Base-by-base conservation (phyloP, 2,797 vertebrate species). In the Hippoglossus hippoglossus region DNA sequence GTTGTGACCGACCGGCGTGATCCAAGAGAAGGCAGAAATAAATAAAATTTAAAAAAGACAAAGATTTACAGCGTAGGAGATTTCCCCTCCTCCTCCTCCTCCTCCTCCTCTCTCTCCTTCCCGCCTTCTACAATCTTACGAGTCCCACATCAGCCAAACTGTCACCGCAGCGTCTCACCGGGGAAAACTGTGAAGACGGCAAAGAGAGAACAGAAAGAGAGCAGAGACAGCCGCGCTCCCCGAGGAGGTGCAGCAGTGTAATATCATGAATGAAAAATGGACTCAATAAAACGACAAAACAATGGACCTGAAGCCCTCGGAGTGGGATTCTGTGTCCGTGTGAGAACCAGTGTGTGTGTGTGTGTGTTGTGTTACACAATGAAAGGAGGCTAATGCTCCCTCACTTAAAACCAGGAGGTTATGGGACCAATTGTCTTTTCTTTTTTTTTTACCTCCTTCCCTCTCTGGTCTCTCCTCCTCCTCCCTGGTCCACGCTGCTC, bases 401-500 rank as follows among this genome's bases (percentile, higher is more conserved):
- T 68, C 84, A 71, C 77, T 86, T 90, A 77, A 85, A 85, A 34
- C 44, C 71, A 88, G 77, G 78, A 88, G 91, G 85, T 82, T 85
- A 88, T 67, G 44, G 73, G 79, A 80, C 59, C 79, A 73, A 55
- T 82, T 60, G 71, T 79, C 71, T 63, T 62, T 39, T 0, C 10
- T 15, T 6, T n/a, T 31, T 9, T 13, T 16, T 13, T 13, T 6
- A 5, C 25, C 58, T 13, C 71, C 65, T 70, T 59, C 73, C 47
- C 67, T 75, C 54, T 84, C 63, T 57, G 74, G 36, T 67, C 79
- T 80, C 75, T 81, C 78, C 67, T 79, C 76, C 67, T 79, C 76
- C 52, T 72, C 76, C 39, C 31, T 52, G 60, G 56, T 21, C 47
- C 47, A 2, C 44, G 44, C 16, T 8, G 52, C 63, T 84, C 91